Percentiles rank a stretch among this genome's conserved stretches.
Conservation (phyloP, 2,888 invertebrate species). For the Cynaeus angustus region DNA sequence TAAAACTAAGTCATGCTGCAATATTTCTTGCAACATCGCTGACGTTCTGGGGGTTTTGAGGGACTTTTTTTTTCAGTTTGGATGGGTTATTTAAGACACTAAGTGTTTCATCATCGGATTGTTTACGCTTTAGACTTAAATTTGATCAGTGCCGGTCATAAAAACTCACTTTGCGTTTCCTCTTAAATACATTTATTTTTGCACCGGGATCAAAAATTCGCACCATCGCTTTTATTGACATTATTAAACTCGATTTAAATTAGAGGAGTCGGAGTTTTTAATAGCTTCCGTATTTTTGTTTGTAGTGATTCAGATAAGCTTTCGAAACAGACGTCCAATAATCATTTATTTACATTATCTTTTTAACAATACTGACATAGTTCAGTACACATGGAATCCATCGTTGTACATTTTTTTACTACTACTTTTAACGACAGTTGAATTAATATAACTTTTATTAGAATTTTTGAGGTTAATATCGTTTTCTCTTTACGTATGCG, state of each 20-base stretch:
- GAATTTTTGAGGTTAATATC: conserved; percentile 9
- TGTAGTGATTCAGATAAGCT: neutral
- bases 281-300: conserved; percentile 11
- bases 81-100: too few species aligned
- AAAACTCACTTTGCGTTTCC: conserved; percentile 12
- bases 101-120: too few species aligned
- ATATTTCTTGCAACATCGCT: conserved; percentile 43
- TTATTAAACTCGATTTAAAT: conserved; percentile 19
- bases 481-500: conserved; percentile 2
- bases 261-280: conserved; percentile 2
- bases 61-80: too few species aligned
- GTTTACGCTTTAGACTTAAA: neutral
- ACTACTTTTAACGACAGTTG: neutral
- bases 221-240: conserved; percentile 5
- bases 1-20: conserved; percentile 44
- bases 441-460: conserved; percentile 9
- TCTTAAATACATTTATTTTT: conserved; percentile 18
- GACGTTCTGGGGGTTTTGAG: conserved; percentile 30
- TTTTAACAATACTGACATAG: neutral
- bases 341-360: too few species aligned
- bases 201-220: conserved; percentile 8
- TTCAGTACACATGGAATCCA: too few species aligned
- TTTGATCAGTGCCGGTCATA: conserved; percentile 6
- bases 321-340: too few species aligned
- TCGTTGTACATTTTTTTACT: too few species aligned